Base-by-base conservation (phyloP, 2,113 vertebrate species). In the Rutilus rutilus region DNA sequence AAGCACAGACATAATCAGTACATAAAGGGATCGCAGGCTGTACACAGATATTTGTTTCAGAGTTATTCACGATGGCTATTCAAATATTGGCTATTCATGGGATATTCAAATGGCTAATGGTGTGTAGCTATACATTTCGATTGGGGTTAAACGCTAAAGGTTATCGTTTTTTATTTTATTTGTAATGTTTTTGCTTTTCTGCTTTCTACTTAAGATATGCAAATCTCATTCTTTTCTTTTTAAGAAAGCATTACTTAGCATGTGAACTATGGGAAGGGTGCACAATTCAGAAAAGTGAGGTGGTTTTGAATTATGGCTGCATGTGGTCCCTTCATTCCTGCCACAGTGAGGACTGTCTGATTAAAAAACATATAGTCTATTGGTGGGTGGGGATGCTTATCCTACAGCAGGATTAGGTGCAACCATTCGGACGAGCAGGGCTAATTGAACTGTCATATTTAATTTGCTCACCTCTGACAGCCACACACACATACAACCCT, bases 361-460 rank as follows among this genome's bases (percentile, higher is more conserved):
- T 95, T 93, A 94, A 93, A 93, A 91, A 91, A 82, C 57, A 75
- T 86, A 85, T 83, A 86, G 73, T 87, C 57, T 74, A 89, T 92
- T 85, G 73, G 92, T 93, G 92, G 92, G 93, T 77, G 93, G 91
- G 88, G 91, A 89, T 19, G 17, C 52, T 75, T 75, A 64, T 87
- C 85, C 59, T 78, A 65, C 77, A 82, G 17, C 47, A 39, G 57
- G 82, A 85, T 82, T 78, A 81, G 60, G 80, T 87, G 82, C 86
- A 83, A 50, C 6, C 10, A 69, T 39, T 75, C 64, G 74, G 30
- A 85, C 39, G 76, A 78, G 85, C 30, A 86, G 85, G 79, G 89
- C 91, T 94, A 95, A 93, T 95, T 93, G 91, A 94, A 92, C 90
- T 91, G 93, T 92, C 90, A 88, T 85, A 78, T 87, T 89, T 89